Evolutionary conservation across 1,140 invertebrate species (phyloP), one percentile per base, ranked within the genome.

Genomic region (Zaprionus inermis): DNA sequence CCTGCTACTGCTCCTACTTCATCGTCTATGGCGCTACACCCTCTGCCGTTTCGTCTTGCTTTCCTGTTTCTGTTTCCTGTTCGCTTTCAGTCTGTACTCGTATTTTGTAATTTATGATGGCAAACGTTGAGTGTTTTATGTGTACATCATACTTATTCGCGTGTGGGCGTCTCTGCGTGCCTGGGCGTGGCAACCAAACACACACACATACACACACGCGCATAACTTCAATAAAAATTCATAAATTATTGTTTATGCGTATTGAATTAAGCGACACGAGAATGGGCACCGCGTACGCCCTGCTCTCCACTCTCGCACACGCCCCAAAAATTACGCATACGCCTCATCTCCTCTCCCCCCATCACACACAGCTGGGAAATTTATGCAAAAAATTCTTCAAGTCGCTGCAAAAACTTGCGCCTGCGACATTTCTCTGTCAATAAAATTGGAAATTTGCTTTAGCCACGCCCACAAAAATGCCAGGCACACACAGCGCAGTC

Each of bases 161-260:
- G 44, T 11, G 10, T 44, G 38, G 38, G 38, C 14, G 36, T 44
- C 6, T 2, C 38, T 16, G 6, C 30, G 28, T 16, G 30, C 6
- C 6, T 55, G 16, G 18, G 7, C 55, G 55, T 16, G 6, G 55
- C n/a, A 11, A 61, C 36, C 58, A 28, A 55, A 65, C 69, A 66
- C 36, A 24, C 22, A 24, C 22, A 24, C 22, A 24, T 4, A 24
- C 22, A 24, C 61, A 22, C 22, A 14, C 36, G 44, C 38, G 38
- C 38, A 44, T 6, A 67, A 65, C 74, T 74, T 73, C 71, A 73
- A 77, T 77, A 74, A 77, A 73, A 77, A 77, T 73, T 64, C 71
- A 77, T 77, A 77, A 77, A 77, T 77, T 69, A 77, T 77, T 77
- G 65, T 69, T 73, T 69, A 77, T 77, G 58, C 64, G 70, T 77